Evolutionary conservation across 2,113 vertebrate species (phyloP), one percentile per base, ranked within the genome.

Genomic region (Puffinus mauretanicus): DNA sequence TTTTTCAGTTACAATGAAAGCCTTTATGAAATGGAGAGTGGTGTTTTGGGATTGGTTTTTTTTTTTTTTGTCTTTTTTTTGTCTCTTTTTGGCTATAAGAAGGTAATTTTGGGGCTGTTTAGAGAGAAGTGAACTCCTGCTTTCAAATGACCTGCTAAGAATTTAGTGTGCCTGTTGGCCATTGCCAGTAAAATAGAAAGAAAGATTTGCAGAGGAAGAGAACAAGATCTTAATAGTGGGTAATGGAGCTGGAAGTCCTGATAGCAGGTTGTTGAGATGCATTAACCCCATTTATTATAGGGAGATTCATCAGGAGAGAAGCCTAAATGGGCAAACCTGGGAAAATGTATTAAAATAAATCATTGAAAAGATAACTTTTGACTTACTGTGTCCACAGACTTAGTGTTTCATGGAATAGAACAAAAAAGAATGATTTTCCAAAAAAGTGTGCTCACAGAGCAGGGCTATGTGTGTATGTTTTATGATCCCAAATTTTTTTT

Each of bases 401-500:
- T 92, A 49, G 65, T 82, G 86, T 81, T 96, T 82, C 86, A 77
- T 54, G 52, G 76, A 79, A 91, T 6, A 61, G 78, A 92, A 92
- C 36, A 81, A 90, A 94, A 88, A 85, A 85, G 82, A 66, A 67
- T 36, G 16, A 46, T 73, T 91, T 97, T 91, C 54, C 24, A 9
- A 90, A 80, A 51, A 95, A 82, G 51, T 36, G 10, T 57, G n/a
- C 47, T 95, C 79, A 67, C 55, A 78, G 91, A 83, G 82, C 90
- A 81, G 85, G 78, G 76, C 77, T 81, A 2, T 89, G 52, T 93
- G 69, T 85, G 92, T 82, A 71, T 96, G 88, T 95, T 92, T 97
- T 97, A 95, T 94, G 94, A 97, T 95, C 97, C 88, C 79, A 82
- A 57, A 79, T 96, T 95, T 34, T 36, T 92, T 97, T 96, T 88